Base-by-base conservation (phyloP, 2,888 invertebrate species). In the Amphipyra tragopoginis region DNA sequence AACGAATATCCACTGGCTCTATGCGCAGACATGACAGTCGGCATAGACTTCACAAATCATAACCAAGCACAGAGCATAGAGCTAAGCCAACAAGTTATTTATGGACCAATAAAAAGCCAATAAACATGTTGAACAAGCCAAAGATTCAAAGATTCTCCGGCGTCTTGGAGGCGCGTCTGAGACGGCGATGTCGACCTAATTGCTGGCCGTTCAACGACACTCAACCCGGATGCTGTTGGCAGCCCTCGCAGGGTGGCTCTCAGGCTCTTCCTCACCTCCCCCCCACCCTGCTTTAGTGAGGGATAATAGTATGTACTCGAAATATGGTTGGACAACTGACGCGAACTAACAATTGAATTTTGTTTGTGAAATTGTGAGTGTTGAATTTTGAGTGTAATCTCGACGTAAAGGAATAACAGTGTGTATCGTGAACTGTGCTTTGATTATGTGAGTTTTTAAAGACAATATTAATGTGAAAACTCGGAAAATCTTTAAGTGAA, bases 131-230 rank as follows among this genome's bases (percentile, higher is more conserved):
- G 61, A 67, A 73, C 62, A 68, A 77, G 72, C 78, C 77, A 69
- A 81, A 84, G 83, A 85, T 84, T 80, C 78, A 68, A 81, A 83
- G 83, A 85, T 84, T 80, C 76, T 66, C 52, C 57, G 79, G 73
- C 79, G 81, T 77, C 82, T 82, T 79, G 75, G 76, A 77, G 77
- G 81, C 82, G 78, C 72, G 63, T 81, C 83, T 81, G 80, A 85
- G 86, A 84, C 85, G 80, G 82, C 83, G 83, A 85, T 86, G 82
- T 80, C 90, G 92, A 92, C 92, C 92, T 90, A 91, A 91, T 92
- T 92, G 91, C 84, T 85, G 88, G 83, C 84, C 90, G 88, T 91
- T 91, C 88, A 90, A 91, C 85, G 86, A 79, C 90, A 88, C 92
- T 92, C 89, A 88, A 91, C 91, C 87, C 90, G 87, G 84, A 88